phyloP scores from a whole-genome alignment of 2,797 vertebrate genomes.

The Oceanodroma leucorhoa region DNA sequence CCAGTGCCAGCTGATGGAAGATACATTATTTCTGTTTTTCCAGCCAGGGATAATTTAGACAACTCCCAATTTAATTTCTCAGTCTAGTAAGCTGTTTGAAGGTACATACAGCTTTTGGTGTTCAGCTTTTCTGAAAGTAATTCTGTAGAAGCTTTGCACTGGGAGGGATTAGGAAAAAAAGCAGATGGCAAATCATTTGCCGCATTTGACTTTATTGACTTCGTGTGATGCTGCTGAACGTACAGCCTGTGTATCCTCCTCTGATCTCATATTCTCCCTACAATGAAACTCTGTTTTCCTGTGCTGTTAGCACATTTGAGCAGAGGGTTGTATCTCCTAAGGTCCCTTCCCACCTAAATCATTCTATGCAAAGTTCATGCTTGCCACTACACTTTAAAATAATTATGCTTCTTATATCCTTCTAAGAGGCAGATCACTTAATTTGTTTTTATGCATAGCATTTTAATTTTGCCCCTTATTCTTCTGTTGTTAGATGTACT shows the following conservation, averaged over 20 bases:
- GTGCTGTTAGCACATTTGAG: neutral
- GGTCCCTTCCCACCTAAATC: neutral
- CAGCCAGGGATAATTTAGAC: neutral
- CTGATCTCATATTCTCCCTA: neutral
- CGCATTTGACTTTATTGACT: neutral
- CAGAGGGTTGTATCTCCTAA: neutral
- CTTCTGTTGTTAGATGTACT: neutral
- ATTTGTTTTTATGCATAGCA: neutral
- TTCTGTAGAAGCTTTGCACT: neutral
- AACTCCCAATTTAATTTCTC: neutral
- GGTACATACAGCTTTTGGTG: neutral
- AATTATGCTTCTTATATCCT: neutral
- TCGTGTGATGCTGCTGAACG: neutral
- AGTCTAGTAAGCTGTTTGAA: neutral
- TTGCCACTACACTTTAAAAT: neutral
- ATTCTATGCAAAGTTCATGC: neutral
- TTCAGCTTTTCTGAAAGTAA: neutral
- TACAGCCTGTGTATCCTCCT: neutral
- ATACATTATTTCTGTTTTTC: neutral
- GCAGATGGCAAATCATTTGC: neutral
- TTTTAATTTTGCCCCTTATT: neutral
- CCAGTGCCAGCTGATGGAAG: neutral
- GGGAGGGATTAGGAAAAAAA: neutral
- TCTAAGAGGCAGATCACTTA: neutral
- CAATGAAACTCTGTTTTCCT: neutral